Conservation (phyloP, 2,888 invertebrate genomes). For the Drosophila algonquin region DNA sequence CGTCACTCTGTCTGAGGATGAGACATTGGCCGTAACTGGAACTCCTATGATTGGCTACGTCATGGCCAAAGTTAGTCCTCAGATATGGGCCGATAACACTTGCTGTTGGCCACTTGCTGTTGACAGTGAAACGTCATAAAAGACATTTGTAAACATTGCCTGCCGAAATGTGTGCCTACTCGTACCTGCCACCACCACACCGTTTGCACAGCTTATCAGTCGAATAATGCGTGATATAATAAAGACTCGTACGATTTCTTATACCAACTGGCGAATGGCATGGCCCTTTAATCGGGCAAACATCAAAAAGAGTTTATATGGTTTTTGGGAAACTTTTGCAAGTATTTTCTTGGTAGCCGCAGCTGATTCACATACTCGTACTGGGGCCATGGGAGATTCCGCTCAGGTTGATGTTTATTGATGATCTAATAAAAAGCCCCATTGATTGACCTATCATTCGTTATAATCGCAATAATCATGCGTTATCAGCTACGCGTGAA, state of each 20-base stretch:
- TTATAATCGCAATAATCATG: constrained; percentile 37
- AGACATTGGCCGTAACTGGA: constrained; percentile 25
- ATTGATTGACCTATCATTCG: constrained; percentile 40
- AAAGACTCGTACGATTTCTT: constrained; percentile 28
- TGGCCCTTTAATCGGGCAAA: background rate
- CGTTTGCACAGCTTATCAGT: constrained; percentile 40
- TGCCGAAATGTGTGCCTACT: constrained; percentile 2
- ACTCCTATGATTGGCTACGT: constrained; percentile 43
- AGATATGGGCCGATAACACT: constrained; percentile 37
- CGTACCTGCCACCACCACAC: constrained; percentile 8
- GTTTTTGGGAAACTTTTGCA: constrained; percentile 23
- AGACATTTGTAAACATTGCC: constrained; percentile 33
- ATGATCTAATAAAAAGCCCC: constrained; percentile 28
- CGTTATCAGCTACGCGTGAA: constrained; percentile 24
- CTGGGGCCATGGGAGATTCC: constrained; percentile 15
- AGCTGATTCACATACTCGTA: constrained; percentile 18
- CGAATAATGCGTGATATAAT: constrained; percentile 37
- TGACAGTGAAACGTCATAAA: constrained; percentile 61
- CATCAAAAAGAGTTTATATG: constrained; percentile 18
- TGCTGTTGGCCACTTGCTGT: constrained; percentile 36
- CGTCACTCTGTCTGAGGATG: constrained; percentile 52
- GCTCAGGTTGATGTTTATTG: background rate
- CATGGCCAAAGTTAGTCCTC: constrained; percentile 27
- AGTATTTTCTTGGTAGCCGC: background rate
- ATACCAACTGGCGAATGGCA: background rate